Conservation (phyloP, 2,113 vertebrate genomes). For the Lampris megalopsis region DNA sequence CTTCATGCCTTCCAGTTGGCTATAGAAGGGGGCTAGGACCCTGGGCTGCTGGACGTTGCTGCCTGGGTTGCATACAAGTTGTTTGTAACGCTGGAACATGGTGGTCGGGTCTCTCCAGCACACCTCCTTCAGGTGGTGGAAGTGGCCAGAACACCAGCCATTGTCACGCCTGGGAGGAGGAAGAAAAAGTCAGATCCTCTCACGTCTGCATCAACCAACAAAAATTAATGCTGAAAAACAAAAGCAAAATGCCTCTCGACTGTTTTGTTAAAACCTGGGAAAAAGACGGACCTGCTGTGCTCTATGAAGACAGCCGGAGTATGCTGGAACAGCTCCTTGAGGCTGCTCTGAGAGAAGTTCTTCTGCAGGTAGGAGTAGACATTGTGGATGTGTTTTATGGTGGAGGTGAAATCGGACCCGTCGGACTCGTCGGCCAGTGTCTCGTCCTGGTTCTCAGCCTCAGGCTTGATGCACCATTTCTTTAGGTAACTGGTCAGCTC, state of each 20-base stretch:
- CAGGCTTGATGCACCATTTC: slow-evolving; percentile 72
- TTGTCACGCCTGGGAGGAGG: slow-evolving; percentile 52
- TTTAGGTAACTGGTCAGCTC: slow-evolving; percentile 79
- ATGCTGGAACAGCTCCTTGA: slow-evolving; percentile 80
- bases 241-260: not conserved
- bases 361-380: slow-evolving; percentile 76
- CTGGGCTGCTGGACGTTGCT: slow-evolving; percentile 73
- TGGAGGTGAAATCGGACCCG: slow-evolving; percentile 73
- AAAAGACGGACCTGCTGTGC: slow-evolving; percentile 61
- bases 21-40: slow-evolving; percentile 78
- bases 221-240: not conserved
- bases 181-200: not conserved
- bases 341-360: slow-evolving; percentile 64
- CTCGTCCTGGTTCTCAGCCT: slow-evolving; percentile 36
- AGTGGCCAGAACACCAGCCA: slow-evolving; percentile 71
- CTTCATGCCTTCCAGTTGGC: slow-evolving; percentile 57
- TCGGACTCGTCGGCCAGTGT: slow-evolving; percentile 28
- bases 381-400: slow-evolving; percentile 73
- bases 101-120: slow-evolving; percentile 81
- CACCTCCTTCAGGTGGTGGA: slow-evolving; percentile 84
- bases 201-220: not conserved
- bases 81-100: slow-evolving; percentile 81
- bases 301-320: slow-evolving; percentile 81
- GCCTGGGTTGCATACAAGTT: slow-evolving; percentile 38
- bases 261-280: not conserved